Percentiles rank a stretch among this genome's conserved stretches.
Conservation (phyloP, 2,888 invertebrate species). For the Melangyna quadrimaculata region DNA sequence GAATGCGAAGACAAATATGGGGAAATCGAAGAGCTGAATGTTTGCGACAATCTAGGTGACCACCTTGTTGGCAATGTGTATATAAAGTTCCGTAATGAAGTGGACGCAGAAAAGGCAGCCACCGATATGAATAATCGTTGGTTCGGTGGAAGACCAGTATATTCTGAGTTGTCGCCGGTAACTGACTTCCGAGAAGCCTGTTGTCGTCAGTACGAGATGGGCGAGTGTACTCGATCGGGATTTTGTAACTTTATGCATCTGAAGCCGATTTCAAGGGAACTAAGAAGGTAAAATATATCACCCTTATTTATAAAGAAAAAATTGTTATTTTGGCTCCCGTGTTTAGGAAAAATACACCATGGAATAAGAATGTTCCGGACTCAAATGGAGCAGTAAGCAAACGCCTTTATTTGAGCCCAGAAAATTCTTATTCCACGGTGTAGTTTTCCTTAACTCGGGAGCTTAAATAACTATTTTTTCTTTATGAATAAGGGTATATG, state of each 20-base stretch:
- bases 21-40: constrained; percentile 99
- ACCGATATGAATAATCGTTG: constrained; percentile 98
- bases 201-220: constrained; percentile 99
- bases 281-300: constrained; percentile 85
- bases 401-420: no score
- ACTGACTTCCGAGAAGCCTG: constrained; percentile 99
- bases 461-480: no score
- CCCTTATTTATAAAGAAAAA: no score
- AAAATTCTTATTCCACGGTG: no score
- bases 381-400: no score
- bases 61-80: constrained; percentile 99
- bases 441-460: no score
- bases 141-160: constrained; percentile 99
- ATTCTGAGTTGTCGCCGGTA: constrained; percentile 98
- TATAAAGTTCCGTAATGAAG: constrained; percentile 98
- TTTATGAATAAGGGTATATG: no score
- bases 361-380: no score
- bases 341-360: no score
- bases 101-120: constrained; percentile 98
- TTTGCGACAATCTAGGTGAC: constrained; percentile 99
- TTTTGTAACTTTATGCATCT: constrained; percentile 99
- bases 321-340: no score
- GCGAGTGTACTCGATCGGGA: constrained; percentile 98
- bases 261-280: constrained; percentile 97
- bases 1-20: constrained; percentile 99